phyloP scores from a whole-genome alignment of 64 coral and sea anemone species.

The Platygyra sinensis region DNA sequence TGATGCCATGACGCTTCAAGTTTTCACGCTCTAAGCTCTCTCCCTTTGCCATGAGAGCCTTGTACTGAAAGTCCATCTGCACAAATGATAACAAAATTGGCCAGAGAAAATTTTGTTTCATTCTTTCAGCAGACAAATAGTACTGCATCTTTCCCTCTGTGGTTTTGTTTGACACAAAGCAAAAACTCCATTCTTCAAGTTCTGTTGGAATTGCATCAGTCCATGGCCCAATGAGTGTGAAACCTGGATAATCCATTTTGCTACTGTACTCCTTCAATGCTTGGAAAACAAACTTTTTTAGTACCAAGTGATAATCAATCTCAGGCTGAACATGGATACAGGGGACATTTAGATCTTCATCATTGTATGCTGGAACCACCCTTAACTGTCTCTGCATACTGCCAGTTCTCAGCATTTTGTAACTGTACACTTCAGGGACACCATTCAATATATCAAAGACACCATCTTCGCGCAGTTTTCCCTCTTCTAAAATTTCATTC shows the following conservation, averaged over 20 bases:
- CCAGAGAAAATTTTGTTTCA: slow-evolving; percentile 29
- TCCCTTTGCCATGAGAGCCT: slow-evolving; percentile 29
- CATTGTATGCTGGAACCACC: slow-evolving; percentile 23
- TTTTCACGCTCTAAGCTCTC: slow-evolving; percentile 28
- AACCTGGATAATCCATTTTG: slow-evolving; percentile 42
- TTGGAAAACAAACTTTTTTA: slow-evolving; percentile 49
- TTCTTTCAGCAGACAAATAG: slow-evolving; percentile 25
- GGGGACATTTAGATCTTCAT: slow-evolving; percentile 9
- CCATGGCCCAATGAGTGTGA: slow-evolving; percentile 47
- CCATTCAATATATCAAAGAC: slow-evolving; percentile 30
- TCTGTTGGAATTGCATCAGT: slow-evolving; percentile 4
- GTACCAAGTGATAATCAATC: slow-evolving; percentile 43
- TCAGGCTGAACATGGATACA: slow-evolving; percentile 33
- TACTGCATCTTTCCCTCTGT: neutral
- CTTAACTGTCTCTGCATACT: slow-evolving; percentile 45
- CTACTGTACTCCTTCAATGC: neutral
- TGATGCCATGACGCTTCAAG: slow-evolving; percentile 27
- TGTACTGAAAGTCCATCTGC: neutral
- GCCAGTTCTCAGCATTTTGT: slow-evolving; percentile 44
- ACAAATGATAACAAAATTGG: slow-evolving; percentile 34
- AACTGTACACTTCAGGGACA: slow-evolving; percentile 29
- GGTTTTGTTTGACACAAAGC: neutral
- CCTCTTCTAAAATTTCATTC: slow-evolving; percentile 26
- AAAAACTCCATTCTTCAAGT: slow-evolving; percentile 51
- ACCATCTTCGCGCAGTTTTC: slow-evolving; percentile 34